Evolutionary conservation across 2,888 invertebrate genomes (phyloP).

Genomic region (Mythimna albipuncta): DNA sequence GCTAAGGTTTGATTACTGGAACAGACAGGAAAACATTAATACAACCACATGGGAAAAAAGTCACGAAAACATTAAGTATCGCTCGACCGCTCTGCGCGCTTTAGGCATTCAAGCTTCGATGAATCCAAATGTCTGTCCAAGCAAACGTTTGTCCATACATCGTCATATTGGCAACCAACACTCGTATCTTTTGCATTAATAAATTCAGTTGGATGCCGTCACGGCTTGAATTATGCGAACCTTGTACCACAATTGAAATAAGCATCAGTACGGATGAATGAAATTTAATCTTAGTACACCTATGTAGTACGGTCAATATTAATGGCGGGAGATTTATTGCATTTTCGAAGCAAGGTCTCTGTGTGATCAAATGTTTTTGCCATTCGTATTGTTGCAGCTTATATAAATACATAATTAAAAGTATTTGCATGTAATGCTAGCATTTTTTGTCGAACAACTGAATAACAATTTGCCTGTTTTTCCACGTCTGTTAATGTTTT

Average conservation of each 20-base stretch:
- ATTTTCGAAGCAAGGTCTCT: slow-evolving; percentile 38
- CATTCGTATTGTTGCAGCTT: slow-evolving; percentile 12
- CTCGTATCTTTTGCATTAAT: slow-evolving; percentile 63
- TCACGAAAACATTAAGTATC: neutral
- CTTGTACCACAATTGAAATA: slow-evolving; percentile 77
- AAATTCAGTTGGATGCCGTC: slow-evolving; percentile 71
- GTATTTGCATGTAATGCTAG: slow-evolving; percentile 17
- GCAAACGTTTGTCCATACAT: slow-evolving; percentile 39
- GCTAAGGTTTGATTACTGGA: neutral
- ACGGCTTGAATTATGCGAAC: slow-evolving; percentile 73
- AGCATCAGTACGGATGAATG: slow-evolving; percentile 69
- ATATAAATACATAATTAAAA: slow-evolving; percentile 3
- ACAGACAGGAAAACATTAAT: neutral
- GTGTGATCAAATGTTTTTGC: slow-evolving; percentile 20
- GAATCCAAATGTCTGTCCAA: slow-evolving; percentile 21
- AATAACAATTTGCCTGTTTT: slow-evolving; percentile 1
- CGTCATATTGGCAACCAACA: slow-evolving; percentile 55
- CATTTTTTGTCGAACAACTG: slow-evolving; percentile 7
- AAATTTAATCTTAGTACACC: slow-evolving; percentile 71
- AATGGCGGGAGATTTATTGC: slow-evolving; percentile 42
- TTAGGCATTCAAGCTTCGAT: slow-evolving; percentile 24
- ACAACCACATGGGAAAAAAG: neutral
- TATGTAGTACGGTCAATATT: slow-evolving; percentile 41
- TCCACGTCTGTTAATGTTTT: neutral
- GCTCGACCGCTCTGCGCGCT: slow-evolving; percentile 1